A percentile compares a stretch with the other conserved stretches of the same genome.
These are phyloP conservation scores for Aphelinus atriplicis DNA, from an alignment of 1,140 invertebrate genomes.

Conservation along the genomic window DNA sequence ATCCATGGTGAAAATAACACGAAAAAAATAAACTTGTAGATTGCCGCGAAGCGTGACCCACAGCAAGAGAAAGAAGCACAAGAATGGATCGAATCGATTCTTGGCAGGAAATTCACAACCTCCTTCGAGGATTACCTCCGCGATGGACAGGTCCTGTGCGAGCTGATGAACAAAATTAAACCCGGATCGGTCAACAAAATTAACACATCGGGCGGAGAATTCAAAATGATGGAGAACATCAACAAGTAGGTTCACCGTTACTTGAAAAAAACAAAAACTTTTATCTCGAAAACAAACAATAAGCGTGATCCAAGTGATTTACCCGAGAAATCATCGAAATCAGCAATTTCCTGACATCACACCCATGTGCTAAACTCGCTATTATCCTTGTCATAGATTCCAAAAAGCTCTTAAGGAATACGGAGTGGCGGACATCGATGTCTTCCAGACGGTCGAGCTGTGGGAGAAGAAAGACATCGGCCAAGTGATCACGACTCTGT, in stretches of 20 bases:
- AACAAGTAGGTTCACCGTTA: conserved; percentile 72
- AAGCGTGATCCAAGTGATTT: too few relatives aligned
- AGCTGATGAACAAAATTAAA: conserved; percentile 86
- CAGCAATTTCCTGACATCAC: too few relatives aligned
- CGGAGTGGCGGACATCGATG: conserved; percentile 89
- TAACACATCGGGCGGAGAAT: conserved; percentile 86
- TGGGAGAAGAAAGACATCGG: conserved; percentile 94
- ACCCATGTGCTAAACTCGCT: too few relatives aligned
- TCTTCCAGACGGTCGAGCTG: conserved; percentile 94
- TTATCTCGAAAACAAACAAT: too few relatives aligned
- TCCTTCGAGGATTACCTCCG: conserved; percentile 81
- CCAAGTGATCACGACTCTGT: conserved; percentile 86
- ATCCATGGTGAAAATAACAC: too few relatives aligned
- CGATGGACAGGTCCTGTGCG: conserved; percentile 84
- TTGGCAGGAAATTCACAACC: conserved; percentile 81
- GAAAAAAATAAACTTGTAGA: conserved; percentile 63
- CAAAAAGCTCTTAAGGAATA: conserved; percentile 86
- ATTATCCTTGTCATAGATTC: conserved; percentile 71
- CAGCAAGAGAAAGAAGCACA: conserved; percentile 85
- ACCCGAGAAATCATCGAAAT: too few relatives aligned
- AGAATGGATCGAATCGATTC: conserved; percentile 87
- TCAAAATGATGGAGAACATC: conserved; percentile 96
- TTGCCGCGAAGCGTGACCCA: conserved; percentile 84
- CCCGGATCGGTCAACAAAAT: conserved; percentile 87
- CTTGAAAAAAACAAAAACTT: too few relatives aligned